These are phyloP conservation scores for Spheniscus mendiculus DNA, from an alignment of 2,113 vertebrate genomes.

Conservation along the genomic window DNA sequence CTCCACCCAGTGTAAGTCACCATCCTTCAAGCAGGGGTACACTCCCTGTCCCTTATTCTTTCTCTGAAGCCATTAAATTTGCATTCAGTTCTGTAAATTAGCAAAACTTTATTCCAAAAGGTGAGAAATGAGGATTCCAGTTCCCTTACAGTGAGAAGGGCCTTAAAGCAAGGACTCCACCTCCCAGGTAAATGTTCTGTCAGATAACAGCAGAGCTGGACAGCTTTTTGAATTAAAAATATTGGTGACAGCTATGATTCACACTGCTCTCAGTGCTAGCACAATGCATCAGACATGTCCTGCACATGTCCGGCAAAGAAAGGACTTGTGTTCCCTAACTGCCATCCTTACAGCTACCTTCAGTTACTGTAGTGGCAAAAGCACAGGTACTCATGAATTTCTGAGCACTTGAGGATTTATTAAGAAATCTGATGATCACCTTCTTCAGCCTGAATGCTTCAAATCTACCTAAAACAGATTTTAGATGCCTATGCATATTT, in stretches of 20 bases:
- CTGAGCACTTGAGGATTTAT: not conserved
- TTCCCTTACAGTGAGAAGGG: not conserved
- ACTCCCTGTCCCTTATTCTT: not conserved
- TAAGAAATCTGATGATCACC: not conserved
- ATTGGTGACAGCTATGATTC: not conserved
- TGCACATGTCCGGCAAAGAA: not conserved
- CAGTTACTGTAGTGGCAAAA: not conserved
- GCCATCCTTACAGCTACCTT: not conserved
- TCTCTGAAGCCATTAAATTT: not conserved
- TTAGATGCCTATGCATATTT: fast-evolving
- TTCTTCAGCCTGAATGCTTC: not conserved
- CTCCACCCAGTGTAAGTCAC: not conserved
- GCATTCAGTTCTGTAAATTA: not conserved
- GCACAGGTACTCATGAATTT: not conserved
- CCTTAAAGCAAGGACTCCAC: not conserved
- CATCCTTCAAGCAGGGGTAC: not conserved
- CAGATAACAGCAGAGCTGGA: not conserved
- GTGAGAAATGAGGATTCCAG: not conserved
- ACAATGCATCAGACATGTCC: not conserved
- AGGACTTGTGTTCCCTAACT: not conserved
- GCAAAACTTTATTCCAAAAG: not conserved
- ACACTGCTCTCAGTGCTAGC: not conserved
- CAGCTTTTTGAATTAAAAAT: not conserved
- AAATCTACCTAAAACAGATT: not conserved
- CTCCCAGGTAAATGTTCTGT: not conserved